Evolutionary conservation across 2,888 invertebrate species (phyloP).

Genomic region (Epicampocera succincta): DNA sequence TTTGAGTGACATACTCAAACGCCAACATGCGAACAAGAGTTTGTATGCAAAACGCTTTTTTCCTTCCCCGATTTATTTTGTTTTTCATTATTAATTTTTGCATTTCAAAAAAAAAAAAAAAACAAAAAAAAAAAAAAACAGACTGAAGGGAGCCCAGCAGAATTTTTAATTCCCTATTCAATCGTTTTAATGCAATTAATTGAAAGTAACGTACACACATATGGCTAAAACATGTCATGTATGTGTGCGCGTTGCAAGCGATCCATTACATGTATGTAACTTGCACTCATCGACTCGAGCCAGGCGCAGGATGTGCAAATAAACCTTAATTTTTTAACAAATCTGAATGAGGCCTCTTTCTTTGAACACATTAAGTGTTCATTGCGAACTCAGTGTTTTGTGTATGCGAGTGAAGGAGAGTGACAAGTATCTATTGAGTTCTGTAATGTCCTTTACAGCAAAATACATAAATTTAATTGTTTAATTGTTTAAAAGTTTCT

Average conservation of each 20-base stretch:
- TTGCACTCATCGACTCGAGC: slow-evolving; percentile 13
- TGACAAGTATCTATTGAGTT: neutral
- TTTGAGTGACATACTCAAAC: slow-evolving; percentile 27
- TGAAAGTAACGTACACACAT: too few species aligned
- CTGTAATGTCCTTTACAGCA: too few species aligned
- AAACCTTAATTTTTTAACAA: neutral
- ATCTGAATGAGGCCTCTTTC: neutral
- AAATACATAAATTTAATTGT: neutral
- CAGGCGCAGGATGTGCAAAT: slow-evolving; percentile 20
- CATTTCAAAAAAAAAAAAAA: too few species aligned
- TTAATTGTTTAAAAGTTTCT: neutral
- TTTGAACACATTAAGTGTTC: neutral
- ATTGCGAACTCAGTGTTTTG: too few species aligned
- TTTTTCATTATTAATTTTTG: slow-evolving; percentile 21
- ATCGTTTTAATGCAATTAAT: neutral
- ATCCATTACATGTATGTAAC: slow-evolving; percentile 24
- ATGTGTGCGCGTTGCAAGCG: slow-evolving; percentile 31
- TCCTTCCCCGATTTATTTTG: neutral
- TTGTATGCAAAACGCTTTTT: slow-evolving; percentile 25
- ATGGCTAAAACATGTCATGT: neutral
- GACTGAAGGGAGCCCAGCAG: neutral
- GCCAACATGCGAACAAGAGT: slow-evolving; percentile 23
- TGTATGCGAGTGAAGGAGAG: too few species aligned
- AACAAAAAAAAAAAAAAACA: too few species aligned
- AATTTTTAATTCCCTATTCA: slow-evolving; percentile 37